Evolutionary conservation across 1,140 invertebrate genomes (phyloP).

Genomic region (Pemphigus obesinymphae): DNA sequence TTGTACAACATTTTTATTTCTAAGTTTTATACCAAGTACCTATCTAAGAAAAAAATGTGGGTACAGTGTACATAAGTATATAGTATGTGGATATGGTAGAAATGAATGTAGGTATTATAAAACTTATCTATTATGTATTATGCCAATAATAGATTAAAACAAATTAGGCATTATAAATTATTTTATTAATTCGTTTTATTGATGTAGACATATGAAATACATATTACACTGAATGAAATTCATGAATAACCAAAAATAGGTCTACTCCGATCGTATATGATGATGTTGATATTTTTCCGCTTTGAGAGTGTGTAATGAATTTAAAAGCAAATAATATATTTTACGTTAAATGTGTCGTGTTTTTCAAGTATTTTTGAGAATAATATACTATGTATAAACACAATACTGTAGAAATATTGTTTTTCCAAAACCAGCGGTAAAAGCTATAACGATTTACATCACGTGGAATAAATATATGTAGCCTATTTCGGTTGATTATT

Average conservation of each 20-base stretch:
- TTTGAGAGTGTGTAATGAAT: neutral
- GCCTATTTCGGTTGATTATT: conserved; percentile 30
- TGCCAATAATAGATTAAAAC: neutral
- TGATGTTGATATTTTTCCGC: neutral
- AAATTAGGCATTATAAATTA: neutral
- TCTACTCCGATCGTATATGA: conserved; percentile 1
- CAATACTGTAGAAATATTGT: neutral
- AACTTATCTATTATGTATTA: no score
- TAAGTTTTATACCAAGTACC: no score
- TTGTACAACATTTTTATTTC: no score
- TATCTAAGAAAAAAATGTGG: no score
- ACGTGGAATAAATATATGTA: conserved; percentile 17
- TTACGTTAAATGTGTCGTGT: neutral
- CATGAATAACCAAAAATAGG: conserved; percentile 6
- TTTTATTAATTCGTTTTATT: conserved; percentile 30
- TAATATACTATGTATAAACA: neutral
- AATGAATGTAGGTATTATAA: no score
- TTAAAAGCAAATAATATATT: conserved; percentile 14
- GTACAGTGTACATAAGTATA: no score
- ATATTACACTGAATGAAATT: conserved; percentile 19
- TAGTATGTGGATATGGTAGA: no score
- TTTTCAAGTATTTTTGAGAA: neutral
- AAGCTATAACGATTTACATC: conserved; percentile 22
- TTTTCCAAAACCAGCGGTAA: neutral
- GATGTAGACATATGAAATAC: conserved; percentile 15